These are phyloP conservation scores for Baccha elongata DNA, from an alignment of 2,888 invertebrate species.

Conservation along the genomic window DNA sequence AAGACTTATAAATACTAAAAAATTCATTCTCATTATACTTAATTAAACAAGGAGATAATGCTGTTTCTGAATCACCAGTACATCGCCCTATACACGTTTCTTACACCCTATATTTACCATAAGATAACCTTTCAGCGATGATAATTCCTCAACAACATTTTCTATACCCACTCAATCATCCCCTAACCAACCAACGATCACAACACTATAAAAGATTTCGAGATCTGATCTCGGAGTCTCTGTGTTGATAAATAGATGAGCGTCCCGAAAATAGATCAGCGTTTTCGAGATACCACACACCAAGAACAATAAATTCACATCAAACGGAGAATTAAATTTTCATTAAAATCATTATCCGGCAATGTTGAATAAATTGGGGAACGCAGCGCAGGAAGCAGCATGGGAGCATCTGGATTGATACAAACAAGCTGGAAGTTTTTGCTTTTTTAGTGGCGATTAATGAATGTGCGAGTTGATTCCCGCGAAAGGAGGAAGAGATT, in stretches of 20 bases:
- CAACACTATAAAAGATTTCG: constrained; percentile 4
- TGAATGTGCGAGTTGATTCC: constrained; percentile 61
- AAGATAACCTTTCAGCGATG: constrained; percentile 49
- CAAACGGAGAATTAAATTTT: constrained; percentile 79
- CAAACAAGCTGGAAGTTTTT: not conserved
- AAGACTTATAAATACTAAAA: not conserved
- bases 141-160: constrained; percentile 49
- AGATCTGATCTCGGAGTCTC: constrained; percentile 21
- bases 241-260: constrained; percentile 62
- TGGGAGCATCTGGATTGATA: not conserved
- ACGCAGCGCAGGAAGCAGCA: not conserved
- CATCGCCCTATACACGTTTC: constrained; percentile 1
- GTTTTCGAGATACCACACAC: constrained; percentile 76
- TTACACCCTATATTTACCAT: constrained; percentile 13
- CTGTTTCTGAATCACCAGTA: constrained; percentile 32
- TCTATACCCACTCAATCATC: constrained; percentile 66
- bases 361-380: constrained; percentile 57
- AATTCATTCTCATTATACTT: constrained; percentile 36
- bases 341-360: constrained; percentile 79
- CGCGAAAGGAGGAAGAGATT: not conserved
- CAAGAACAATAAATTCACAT: constrained; percentile 80
- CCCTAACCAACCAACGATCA: constrained; percentile 54
- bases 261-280: constrained; percentile 62
- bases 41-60: constrained; percentile 38
- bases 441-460: constrained; percentile 43